Evolutionary conservation across 2,113 vertebrate species (phyloP), one percentile per base, ranked within the genome.

Genomic region (Ammodramus savannarum): DNA sequence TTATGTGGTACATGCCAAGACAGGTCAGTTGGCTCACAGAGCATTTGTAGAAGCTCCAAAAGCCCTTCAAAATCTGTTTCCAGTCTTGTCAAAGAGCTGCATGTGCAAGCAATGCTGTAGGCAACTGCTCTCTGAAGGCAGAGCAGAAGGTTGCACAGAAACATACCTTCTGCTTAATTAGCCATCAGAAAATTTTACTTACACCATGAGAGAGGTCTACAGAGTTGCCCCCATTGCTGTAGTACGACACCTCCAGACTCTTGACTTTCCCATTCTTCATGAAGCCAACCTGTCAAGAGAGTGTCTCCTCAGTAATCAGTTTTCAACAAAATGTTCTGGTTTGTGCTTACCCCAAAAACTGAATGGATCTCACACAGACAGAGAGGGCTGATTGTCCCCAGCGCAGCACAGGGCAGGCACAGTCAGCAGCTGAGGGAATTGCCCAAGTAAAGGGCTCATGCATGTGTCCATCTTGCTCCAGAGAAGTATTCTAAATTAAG

Each of bases 141-240:
- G 25, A 90, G 67, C 21, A 73, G 75, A 95, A 52, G 32, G 10
- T 31, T 88, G 22, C 55, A 43, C 13, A 61, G 11, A 58, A 46
- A 62, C 90, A 65, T 1, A 1, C 52, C 22, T 87, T 87, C 26
- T 2, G 0, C 21, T 32, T 62, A 21, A 19, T 74, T 27, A 71
- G 16, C 38, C 29, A 43, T 14, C 38, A 79, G 58, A 71, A 90
- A 38, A 62, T 49, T 46, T 58, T 72, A 98, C 99, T 98, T 97
- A 99, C 99, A 20, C 98, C 89, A 1, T 96, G 66, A 71, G 99
- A 99, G 15, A 99, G 98, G 77, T 99, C 99, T 91, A 87, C 10
- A 29, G 98, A 98, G 96, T 99, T 99, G 32, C 99, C 99, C 1
- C 91, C 97, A 14, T 99, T 99, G 86, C 97, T 95, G 97, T 99